Base-by-base conservation (phyloP, 2,888 invertebrate species). In the Meganola albula region DNA sequence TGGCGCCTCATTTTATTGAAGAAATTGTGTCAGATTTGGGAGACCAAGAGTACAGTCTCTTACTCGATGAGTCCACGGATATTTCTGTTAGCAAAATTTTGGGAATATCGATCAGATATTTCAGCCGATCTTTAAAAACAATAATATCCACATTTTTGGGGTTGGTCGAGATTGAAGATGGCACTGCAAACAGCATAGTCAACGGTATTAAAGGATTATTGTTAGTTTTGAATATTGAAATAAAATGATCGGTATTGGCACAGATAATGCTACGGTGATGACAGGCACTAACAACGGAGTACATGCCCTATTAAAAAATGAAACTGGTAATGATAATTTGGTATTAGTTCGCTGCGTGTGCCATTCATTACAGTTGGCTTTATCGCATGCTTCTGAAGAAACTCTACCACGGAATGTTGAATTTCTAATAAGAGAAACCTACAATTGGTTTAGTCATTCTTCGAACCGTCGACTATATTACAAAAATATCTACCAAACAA, bases 211-310 rank as follows among this genome's bases (percentile, higher is more conserved):
- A n/a, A n/a, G n/a, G n/a, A n/a, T n/a, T n/a, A n/a, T n/a, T n/a
- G n/a, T n/a, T n/a, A n/a, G n/a, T n/a, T n/a, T n/a, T n/a, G n/a
- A n/a, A n/a, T n/a, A n/a, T n/a, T n/a, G n/a, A n/a, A n/a, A n/a
- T n/a, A 51, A 53, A 12, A 25, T 62, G 27, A 30, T 57, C 28
- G 62, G 56, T 6, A 46, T 62, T 2, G 63, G 59, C 2, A 52
- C 53, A 0, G 62, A 64, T 14, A 68, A 65, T 45, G 68, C 65
- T 1, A 40, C 57, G 3, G 60, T 59, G 0, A 62, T 66, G 65
- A 58, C 50, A 8, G 59, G 65, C 0, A 12, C 35, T 1, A 47
- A 59, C 33, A 57, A 59, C 27, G 42, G 63, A n/a, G 58, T 69
- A 2, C 25, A 48, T 27, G 27, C 10, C 27, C 46, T 53, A 4